Base-by-base conservation (phyloP, 2,888 invertebrate genomes). In the Mongoloraphidia duomilia region DNA sequence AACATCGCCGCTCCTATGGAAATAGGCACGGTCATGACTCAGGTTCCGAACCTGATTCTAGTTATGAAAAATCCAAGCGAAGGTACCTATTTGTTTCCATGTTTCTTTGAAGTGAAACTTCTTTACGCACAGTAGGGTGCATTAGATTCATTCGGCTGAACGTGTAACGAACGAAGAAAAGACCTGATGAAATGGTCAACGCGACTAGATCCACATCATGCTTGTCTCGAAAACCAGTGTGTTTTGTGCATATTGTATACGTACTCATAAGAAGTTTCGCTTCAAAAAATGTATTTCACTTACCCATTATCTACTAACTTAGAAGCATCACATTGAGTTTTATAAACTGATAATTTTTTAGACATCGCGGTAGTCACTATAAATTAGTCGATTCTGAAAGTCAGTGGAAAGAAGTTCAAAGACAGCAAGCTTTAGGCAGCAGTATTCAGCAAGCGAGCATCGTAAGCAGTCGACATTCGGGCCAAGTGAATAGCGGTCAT, bases 321-420 rank as follows among this genome's bases (percentile, higher is more conserved):
- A 26, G 26, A 3, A 26, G 26, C 17, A 17, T 17, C 6, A 6
- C 17, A 1, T 17, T 4, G 14, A 13, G 10, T 41, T 48, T 41
- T 17, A 34, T 14, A 38, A 11, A 10, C 13, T 38, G 11, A 35
- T 13, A n/a, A 40, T 44, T n/a, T 55, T 61, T 45, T 55, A 71
- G 72, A 55, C 69, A 70, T 56, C 56, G 59, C 5, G 67, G 69
- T 34, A 62, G 65, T 50, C 67, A 69, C 53, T 74, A 77, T 49
- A 89, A 89, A 66, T 72, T 91, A 59, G 82, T 92, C 43, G 90
- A 91, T 63, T 90, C 90, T 8, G 87, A 86, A 58, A 79, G 82
- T 47, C 91, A 91, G 65, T 92, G 91, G 91, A 81, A 83, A 57
- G 89, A 91, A 69, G 86, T 88, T 41, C 82, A 90, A 64, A 78